Evolutionary conservation across 2,113 vertebrate species (phyloP).

Genomic region (Psittacula cyanocephala): DNA sequence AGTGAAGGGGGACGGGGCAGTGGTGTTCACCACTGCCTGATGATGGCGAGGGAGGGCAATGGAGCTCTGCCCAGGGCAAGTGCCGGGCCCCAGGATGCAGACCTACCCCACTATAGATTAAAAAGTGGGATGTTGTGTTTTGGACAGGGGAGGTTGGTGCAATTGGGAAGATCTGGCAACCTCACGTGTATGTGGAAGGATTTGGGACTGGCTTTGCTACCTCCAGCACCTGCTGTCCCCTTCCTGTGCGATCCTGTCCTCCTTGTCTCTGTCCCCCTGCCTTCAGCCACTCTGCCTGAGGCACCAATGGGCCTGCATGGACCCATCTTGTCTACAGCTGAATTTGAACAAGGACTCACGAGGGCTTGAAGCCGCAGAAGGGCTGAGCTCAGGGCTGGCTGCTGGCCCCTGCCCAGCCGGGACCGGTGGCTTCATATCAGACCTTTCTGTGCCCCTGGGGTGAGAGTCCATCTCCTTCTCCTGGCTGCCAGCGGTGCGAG

Average conservation of each 20-base stretch:
- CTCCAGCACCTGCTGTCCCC: neutral
- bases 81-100: neutral
- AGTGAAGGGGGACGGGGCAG: rapidly evolving
- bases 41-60: rapidly evolving
- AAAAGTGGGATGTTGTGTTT: rapidly evolving
- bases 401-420: neutral
- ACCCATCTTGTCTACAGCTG: rapidly evolving
- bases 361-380: neutral
- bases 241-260: neutral
- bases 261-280: neutral
- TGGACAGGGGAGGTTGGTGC: neutral
- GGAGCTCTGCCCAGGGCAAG: neutral
- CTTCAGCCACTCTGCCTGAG: neutral
- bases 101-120: rapidly evolving
- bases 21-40: neutral
- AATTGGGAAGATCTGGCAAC: rapidly evolving
- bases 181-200: rapidly evolving
- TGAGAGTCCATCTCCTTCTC: neutral
- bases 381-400: neutral
- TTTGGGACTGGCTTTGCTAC: neutral
- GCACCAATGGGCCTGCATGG: rapidly evolving
- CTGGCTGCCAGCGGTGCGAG: rapidly evolving
- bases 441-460: neutral
- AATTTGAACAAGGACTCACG: neutral
- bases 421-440: neutral